Evolutionary conservation across 2,113 vertebrate species (phyloP).

Genomic region (Rhodinocichla rosea): DNA sequence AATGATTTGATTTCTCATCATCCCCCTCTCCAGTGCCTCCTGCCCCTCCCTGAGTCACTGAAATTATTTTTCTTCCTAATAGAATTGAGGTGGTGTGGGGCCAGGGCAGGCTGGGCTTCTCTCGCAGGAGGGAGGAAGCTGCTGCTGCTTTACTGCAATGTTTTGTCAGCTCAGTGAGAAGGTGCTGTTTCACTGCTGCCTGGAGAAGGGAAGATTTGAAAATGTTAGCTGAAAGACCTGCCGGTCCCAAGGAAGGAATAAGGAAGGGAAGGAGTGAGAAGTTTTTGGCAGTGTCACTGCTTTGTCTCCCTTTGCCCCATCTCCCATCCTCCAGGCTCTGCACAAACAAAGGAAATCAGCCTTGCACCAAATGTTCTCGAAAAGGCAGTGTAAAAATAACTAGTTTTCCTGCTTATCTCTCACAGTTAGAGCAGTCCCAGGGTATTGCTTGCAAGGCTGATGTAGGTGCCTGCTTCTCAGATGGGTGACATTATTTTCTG

Average conservation of each 20-base stretch:
- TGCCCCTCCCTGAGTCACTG: not conserved
- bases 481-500: not conserved
- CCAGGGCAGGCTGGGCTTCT: not conserved
- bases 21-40: not conserved
- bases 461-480: not conserved
- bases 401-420: slow-evolving; percentile 8
- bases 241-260: not conserved
- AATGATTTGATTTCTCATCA: slow-evolving; percentile 34
- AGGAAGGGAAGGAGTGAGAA: not conserved
- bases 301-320: slow-evolving; percentile 22
- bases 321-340: not conserved
- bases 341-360: slow-evolving; percentile 35
- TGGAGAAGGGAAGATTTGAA: not conserved
- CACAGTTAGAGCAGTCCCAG: not conserved
- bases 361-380: not conserved
- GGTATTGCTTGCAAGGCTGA: not conserved
- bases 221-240: not conserved
- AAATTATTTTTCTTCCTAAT: slow-evolving; percentile 37
- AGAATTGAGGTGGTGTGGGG: not conserved
- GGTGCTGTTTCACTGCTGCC: not conserved
- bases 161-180: not conserved
- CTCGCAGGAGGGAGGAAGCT: not conserved
- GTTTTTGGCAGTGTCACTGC: not conserved
- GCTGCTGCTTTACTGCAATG: not conserved
- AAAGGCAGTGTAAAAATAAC: slow-evolving; percentile 32